phyloP scores from a whole-genome alignment of 2,888 invertebrate species.

The Philaethria dido region DNA sequence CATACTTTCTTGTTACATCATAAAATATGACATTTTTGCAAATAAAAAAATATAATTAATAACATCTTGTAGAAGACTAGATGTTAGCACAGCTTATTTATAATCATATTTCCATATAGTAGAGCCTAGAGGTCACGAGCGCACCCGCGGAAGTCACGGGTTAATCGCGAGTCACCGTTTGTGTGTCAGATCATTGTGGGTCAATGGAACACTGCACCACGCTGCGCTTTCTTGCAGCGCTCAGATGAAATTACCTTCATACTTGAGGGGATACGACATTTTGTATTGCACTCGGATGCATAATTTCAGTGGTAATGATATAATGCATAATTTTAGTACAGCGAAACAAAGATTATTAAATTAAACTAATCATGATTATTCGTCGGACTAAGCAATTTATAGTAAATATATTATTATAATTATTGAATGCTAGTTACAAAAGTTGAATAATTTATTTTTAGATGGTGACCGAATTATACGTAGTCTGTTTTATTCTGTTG shows the following conservation, averaged over 20 bases:
- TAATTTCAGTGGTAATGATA: neutral
- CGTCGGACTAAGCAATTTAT: no score
- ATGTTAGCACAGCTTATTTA: constrained; percentile 10
- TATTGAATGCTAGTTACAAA: no score
- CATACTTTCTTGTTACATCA: no score
- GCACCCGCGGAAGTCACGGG: constrained; percentile 40
- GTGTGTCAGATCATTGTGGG: constrained; percentile 68
- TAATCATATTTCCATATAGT: constrained; percentile 17
- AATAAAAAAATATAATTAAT: no score
- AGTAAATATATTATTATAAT: no score
- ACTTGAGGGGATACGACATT: constrained; percentile 35
- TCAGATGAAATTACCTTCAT: constrained; percentile 47
- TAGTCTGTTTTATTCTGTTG: no score
- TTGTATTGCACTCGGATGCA: constrained; percentile 16
- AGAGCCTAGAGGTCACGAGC: constrained; percentile 39
- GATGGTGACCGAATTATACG: no score
- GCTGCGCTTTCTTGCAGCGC: constrained; percentile 68
- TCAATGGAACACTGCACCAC: constrained; percentile 67
- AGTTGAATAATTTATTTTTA: no score
- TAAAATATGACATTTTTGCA: no score
- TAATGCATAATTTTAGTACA: neutral
- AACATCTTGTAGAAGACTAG: neutral
- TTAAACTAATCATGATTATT: no score
- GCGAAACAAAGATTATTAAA: no score
- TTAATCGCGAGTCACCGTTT: constrained; percentile 52